These are phyloP conservation scores for Apteryx mantelli DNA, from an alignment of 2,113 vertebrate species.

Conservation along the genomic window DNA sequence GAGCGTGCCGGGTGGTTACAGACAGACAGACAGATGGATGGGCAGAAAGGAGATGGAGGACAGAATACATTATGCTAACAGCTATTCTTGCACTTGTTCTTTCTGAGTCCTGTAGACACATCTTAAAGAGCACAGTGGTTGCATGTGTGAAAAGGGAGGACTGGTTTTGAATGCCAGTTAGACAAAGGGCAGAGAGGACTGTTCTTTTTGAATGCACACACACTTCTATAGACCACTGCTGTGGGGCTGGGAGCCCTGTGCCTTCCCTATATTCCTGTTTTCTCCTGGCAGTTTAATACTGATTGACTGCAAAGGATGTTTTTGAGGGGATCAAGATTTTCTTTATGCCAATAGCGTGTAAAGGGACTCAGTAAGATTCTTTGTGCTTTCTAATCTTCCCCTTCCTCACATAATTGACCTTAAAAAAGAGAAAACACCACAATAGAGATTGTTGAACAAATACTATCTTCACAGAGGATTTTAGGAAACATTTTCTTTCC, in stretches of 20 bases:
- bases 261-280: neutral
- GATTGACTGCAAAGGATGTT: neutral
- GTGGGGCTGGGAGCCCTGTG: accelerated
- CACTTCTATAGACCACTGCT: neutral
- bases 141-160: neutral
- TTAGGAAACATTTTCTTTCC: slow-evolving; percentile 14
- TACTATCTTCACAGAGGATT: neutral
- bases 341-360: neutral
- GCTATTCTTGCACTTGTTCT: neutral
- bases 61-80: neutral
- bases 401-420: neutral
- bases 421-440: neutral
- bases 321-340: neutral
- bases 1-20: accelerated
- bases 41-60: neutral
- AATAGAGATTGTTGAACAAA: neutral
- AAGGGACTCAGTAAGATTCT: neutral
- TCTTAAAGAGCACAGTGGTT: neutral
- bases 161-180: neutral
- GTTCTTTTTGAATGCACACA: neutral
- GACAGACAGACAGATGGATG: neutral
- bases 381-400: neutral
- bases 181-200: neutral
- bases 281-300: neutral
- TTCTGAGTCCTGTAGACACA: neutral